A percentile compares a stretch with the other conserved stretches of the same genome.
Evolutionary conservation across 2,888 invertebrate species (phyloP).

Genomic region (Polymixis flavicincta): DNA sequence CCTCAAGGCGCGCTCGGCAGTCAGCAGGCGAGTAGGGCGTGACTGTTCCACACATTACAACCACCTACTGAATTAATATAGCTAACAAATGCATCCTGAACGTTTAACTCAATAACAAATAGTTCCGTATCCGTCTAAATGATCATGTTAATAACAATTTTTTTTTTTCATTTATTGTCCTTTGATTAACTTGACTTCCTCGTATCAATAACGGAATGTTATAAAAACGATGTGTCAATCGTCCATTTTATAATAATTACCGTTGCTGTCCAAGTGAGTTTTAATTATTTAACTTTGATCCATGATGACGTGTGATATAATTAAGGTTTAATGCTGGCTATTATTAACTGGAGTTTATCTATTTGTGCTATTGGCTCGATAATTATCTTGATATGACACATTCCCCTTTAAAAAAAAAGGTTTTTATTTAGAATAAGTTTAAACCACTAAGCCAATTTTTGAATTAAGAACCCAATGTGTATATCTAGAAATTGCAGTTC

Average conservation of each 20-base stretch:
- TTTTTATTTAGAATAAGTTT: too few relatives aligned
- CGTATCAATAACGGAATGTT: constrained; percentile 52
- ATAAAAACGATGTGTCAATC: constrained; percentile 40
- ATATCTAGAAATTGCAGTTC: too few relatives aligned
- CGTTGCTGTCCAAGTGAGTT: not conserved
- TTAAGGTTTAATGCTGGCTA: not conserved
- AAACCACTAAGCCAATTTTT: too few relatives aligned
- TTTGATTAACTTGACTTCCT: constrained; percentile 66
- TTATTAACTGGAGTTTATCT: not conserved
- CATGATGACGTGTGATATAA: not conserved
- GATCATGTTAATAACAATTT: constrained; percentile 50
- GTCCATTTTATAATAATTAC: constrained; percentile 33
- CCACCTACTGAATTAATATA: constrained; percentile 64
- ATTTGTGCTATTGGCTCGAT: not conserved
- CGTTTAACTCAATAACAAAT: constrained; percentile 62
- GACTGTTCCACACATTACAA: constrained; percentile 59
- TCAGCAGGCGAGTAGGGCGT: constrained; percentile 61
- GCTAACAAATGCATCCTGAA: constrained; percentile 72
- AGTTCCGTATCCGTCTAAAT: constrained; percentile 76
- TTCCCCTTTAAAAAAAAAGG: too few relatives aligned
- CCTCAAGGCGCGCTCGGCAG: constrained; percentile 15
- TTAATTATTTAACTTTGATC: constrained; percentile 13
- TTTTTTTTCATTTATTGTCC: constrained; percentile 60
- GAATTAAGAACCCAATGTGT: too few relatives aligned
- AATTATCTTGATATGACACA: too few relatives aligned